phyloP scores from a whole-genome alignment of 2,113 vertebrate species.

The Poicephalus meyeri region DNA sequence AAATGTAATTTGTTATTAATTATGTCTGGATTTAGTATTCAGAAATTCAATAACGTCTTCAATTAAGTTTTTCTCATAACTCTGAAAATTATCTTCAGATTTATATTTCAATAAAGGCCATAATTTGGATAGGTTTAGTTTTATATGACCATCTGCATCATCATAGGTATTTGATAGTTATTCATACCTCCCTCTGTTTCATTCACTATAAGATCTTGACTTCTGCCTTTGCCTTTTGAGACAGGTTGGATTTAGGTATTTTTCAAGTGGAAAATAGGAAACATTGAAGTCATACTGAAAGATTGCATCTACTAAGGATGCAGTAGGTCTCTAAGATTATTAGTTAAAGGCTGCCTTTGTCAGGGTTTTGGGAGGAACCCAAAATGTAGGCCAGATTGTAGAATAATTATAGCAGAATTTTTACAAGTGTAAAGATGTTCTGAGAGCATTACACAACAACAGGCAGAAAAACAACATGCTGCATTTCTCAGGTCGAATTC shows the following conservation, averaged over 20 bases:
- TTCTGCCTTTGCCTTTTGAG: background rate
- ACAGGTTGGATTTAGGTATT: background rate
- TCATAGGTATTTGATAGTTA: background rate
- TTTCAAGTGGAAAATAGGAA: background rate
- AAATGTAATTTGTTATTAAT: background rate
- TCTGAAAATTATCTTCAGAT: background rate
- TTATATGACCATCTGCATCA: background rate
- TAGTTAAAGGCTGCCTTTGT: background rate
- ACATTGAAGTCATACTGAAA: background rate
- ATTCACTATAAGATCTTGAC: background rate
- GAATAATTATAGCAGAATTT: constrained; percentile 22
- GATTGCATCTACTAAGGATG: background rate
- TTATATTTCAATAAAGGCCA: background rate
- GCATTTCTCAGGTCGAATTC: background rate
- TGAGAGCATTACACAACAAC: background rate
- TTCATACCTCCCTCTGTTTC: background rate
- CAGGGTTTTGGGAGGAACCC: background rate
- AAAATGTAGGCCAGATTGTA: constrained; percentile 8
- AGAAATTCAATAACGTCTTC: background rate
- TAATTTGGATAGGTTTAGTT: background rate
- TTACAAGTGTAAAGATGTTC: background rate
- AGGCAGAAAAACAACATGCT: constrained; percentile 20
- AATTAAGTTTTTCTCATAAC: background rate
- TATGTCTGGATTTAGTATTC: background rate
- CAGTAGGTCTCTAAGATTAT: background rate